These are phyloP conservation scores for Dendrolimus kikuchii DNA, from an alignment of 1,140 invertebrate species.

Conservation along the genomic window DNA sequence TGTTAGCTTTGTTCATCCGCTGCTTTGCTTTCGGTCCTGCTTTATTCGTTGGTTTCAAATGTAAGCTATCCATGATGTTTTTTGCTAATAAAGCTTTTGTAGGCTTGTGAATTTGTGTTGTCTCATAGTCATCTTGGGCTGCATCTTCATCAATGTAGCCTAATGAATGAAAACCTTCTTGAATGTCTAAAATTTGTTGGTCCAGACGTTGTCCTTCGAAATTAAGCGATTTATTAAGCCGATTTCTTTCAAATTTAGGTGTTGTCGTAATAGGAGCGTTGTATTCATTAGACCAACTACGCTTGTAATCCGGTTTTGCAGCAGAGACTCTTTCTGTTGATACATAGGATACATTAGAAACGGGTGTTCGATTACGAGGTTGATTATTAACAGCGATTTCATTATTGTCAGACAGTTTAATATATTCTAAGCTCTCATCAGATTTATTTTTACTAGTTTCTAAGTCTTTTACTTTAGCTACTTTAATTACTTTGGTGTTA, in stretches of 20 bases:
- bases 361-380: slow-evolving; percentile 64
- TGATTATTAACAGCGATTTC: slow-evolving; percentile 69
- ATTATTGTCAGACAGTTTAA: slow-evolving; percentile 62
- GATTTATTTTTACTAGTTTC: slow-evolving; percentile 61
- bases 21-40: slow-evolving; percentile 57
- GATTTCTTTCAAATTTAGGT: slow-evolving; percentile 65
- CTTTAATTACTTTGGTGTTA: slow-evolving; percentile 55
- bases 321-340: slow-evolving; percentile 46
- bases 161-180: slow-evolving; percentile 63
- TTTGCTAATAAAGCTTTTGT: slow-evolving; percentile 58
- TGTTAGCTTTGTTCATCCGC: slow-evolving; percentile 44
- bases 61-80: slow-evolving; percentile 66
- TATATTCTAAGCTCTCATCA: slow-evolving; percentile 64
- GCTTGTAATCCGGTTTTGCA: slow-evolving; percentile 39
- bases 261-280: slow-evolving; percentile 40
- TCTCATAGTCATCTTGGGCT: slow-evolving; percentile 26
- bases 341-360: slow-evolving; percentile 60
- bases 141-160: slow-evolving; percentile 63
- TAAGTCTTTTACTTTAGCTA: slow-evolving; percentile 64
- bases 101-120: slow-evolving; percentile 50
- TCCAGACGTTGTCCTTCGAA: slow-evolving; percentile 62
- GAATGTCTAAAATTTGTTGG: slow-evolving; percentile 67
- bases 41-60: slow-evolving; percentile 67
- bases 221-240: slow-evolving; percentile 66
- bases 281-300: slow-evolving; percentile 56